These are phyloP conservation scores for Cyanoramphus novaezelandiae DNA, from an alignment of 2,113 vertebrate genomes.

Conservation along the genomic window DNA sequence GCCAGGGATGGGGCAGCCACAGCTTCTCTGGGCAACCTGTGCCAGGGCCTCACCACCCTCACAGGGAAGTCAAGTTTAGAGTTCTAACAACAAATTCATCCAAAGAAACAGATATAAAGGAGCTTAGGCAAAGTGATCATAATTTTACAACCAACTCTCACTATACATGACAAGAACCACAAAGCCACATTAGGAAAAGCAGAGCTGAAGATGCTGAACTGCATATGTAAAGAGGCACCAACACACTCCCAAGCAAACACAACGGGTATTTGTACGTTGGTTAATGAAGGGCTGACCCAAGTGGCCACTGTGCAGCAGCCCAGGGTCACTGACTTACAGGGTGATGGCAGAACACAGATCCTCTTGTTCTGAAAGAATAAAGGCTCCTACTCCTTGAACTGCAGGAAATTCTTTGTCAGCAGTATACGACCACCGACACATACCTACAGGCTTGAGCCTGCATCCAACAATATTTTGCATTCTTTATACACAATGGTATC, in stretches of 20 bases:
- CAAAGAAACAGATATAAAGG: accelerated
- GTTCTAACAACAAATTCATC: background rate
- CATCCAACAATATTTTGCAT: background rate
- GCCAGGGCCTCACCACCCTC: background rate
- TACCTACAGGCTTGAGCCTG: background rate
- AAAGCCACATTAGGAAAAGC: background rate
- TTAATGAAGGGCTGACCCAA: background rate
- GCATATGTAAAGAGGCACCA: accelerated
- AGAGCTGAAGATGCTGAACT: background rate
- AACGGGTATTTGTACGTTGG: background rate
- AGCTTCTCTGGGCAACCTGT: background rate
- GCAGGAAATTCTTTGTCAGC: background rate
- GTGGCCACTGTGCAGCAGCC: background rate
- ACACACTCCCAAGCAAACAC: background rate
- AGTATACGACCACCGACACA: background rate
- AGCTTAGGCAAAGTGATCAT: background rate
- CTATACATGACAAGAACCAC: background rate
- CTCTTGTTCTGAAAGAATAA: slow-evolving; percentile 4
- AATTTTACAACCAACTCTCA: background rate
- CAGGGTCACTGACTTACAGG: background rate
- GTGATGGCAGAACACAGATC: background rate
- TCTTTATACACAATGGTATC: background rate
- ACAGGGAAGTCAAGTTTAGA: background rate
- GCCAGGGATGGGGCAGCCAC: background rate
- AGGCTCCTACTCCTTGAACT: slow-evolving; percentile 29